Evolutionary conservation across 2,113 vertebrate species (phyloP).

Genomic region (Malurus melanocephalus): DNA sequence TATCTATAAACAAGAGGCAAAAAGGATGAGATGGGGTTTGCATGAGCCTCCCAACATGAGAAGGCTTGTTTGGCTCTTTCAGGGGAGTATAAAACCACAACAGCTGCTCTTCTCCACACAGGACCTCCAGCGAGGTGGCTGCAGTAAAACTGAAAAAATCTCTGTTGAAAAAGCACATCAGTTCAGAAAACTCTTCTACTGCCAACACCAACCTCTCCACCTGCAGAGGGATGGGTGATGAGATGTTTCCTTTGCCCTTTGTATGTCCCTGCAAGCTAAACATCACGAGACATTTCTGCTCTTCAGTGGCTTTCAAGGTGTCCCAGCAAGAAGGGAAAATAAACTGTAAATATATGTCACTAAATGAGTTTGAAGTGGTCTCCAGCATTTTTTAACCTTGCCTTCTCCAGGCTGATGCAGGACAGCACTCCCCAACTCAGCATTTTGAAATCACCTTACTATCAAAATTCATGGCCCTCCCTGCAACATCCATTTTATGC

Average conservation of each 20-base stretch:
- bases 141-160: background rate
- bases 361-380: background rate
- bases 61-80: background rate
- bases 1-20: background rate
- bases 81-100: background rate
- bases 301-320: background rate
- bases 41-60: background rate
- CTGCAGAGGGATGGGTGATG: background rate
- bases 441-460: background rate
- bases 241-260: background rate
- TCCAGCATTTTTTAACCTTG: background rate
- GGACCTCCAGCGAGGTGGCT: background rate
- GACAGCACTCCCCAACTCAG: background rate
- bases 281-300: background rate
- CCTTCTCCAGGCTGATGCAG: background rate
- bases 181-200: background rate
- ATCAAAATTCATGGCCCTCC: background rate
- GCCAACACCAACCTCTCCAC: background rate
- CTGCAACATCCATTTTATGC: background rate
- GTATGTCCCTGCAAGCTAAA: background rate
- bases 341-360: background rate
- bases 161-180: background rate
- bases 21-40: background rate
- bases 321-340: background rate
- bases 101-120: background rate